Base-by-base conservation (phyloP, 2,888 invertebrate species). In the Panzeria rudis region DNA sequence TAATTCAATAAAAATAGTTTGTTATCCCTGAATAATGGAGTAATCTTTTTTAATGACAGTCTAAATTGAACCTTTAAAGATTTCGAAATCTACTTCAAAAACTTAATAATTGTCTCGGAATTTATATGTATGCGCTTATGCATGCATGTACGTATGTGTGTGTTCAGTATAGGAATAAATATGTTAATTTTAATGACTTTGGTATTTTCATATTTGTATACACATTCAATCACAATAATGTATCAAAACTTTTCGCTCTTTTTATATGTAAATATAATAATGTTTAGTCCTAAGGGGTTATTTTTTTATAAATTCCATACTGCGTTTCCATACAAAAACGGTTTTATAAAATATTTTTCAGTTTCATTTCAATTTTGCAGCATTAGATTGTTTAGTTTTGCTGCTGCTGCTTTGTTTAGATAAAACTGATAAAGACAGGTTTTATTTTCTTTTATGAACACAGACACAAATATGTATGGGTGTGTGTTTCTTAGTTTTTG, bases 331-430 rank as follows among this genome's bases (percentile, higher is more conserved):
- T 35, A 35, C 20, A 20, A 38, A 17, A 17, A 20, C 35, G 17
- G 4, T 23, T 62, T 59, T 41, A 20, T n/a, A n/a, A 64, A 47
- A 25, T 44, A 44, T 44, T 32, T n/a, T 4, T 64, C 23, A n/a
- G 17, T 88, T 88, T 89, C n/a, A 88, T 71, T 81, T 87, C 17
- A 54, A 35, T 1, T 86, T 86, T 83, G 54, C 76, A 80, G 56
- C 52, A 64, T 77, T 78, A 64, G 86, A 54, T 62, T 82, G 47
- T 56, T 76, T 68, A 41, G 41, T 56, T 59, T 38, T 32, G 52
- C 3, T 29, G n/a, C 3, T 29, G n/a, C 32, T 47, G 68, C 20
- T 59, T 75, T 75, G 61, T 64, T 56, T 72, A 61, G 64, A 71
- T 76, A 82, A 76, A 75, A 56, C 38, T 77, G 64, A 77, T 77